Percentiles rank a stretch among this genome's conserved stretches.
Evolutionary conservation across 2,888 invertebrate species (phyloP).

Genomic region (Geophilus truncorum): DNA sequence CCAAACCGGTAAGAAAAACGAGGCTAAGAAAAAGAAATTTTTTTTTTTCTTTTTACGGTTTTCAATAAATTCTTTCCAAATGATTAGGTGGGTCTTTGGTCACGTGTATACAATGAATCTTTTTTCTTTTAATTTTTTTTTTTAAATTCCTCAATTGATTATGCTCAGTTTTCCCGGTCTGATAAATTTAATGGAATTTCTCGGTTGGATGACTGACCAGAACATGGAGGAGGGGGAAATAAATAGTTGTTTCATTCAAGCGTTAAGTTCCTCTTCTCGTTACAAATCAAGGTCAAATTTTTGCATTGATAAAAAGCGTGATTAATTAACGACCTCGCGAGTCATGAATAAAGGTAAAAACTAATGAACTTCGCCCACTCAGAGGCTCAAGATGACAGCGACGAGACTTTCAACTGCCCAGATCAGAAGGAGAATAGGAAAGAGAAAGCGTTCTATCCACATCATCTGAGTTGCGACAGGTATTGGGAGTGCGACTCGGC

Average conservation of each 20-base stretch:
- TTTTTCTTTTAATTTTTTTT: not conserved
- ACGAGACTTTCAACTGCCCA: slow-evolving; percentile 72
- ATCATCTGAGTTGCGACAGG: slow-evolving; percentile 83
- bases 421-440: slow-evolving; percentile 58
- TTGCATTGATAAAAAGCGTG: not conserved
- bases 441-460: slow-evolving; percentile 90
- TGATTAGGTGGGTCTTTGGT: not conserved
- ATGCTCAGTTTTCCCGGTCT: not conserved
- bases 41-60: not conserved
- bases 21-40: not conserved
- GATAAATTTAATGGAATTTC: not conserved
- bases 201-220: not conserved
- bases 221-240: not conserved
- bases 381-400: slow-evolving; percentile 31
- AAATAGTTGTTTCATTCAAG: not conserved
- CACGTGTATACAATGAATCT: not conserved
- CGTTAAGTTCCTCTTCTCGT: not conserved
- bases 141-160: not conserved
- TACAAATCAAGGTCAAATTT: not conserved
- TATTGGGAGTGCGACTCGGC: slow-evolving; percentile 89
- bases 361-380: not conserved
- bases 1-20: slow-evolving; percentile 5
- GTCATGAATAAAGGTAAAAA: too few relatives aligned
- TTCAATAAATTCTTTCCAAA: not conserved
- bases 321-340: too few relatives aligned